Conservation (phyloP, 2,797 vertebrate species). For the Hyperoplus lanceolatus region DNA sequence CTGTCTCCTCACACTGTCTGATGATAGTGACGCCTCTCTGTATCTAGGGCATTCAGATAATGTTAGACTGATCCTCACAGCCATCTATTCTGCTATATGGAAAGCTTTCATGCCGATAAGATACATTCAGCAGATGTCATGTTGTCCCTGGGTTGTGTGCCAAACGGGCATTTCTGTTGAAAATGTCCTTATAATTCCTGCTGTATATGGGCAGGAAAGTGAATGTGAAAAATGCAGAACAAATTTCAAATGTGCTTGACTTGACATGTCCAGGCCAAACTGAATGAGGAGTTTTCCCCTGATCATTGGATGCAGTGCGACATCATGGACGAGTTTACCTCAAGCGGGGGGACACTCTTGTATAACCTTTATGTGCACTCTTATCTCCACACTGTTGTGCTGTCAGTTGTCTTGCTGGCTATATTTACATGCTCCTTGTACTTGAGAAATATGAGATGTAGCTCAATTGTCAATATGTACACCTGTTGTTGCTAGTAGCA, state of each 20-base stretch:
- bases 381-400: slow-evolving; percentile 47
- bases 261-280: background rate
- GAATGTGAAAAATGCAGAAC: background rate
- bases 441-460: slow-evolving; percentile 63
- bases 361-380: slow-evolving; percentile 55
- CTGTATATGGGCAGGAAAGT: slow-evolving; percentile 1
- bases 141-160: slow-evolving; percentile 22
- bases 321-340: slow-evolving; percentile 24
- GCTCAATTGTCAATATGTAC: slow-evolving; percentile 67
- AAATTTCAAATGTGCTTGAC: background rate
- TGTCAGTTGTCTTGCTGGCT: slow-evolving; percentile 56
- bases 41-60: slow-evolving; percentile 23
- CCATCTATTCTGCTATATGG: slow-evolving; percentile 9
- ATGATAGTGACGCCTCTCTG: slow-evolving; percentile 6
- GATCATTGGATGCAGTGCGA: slow-evolving; percentile 33
- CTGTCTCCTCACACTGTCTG: background rate
- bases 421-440: slow-evolving; percentile 66
- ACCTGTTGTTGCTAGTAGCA: slow-evolving; percentile 68
- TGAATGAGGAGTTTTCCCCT: background rate
- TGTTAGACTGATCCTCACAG: slow-evolving; percentile 4
- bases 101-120: background rate
- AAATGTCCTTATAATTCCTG: background rate
- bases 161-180: slow-evolving; percentile 16
- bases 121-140: background rate
- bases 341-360: slow-evolving; percentile 44